These are phyloP conservation scores for Oplegnathus fasciatus DNA, from an alignment of 2,113 vertebrate species.

Conservation along the genomic window DNA sequence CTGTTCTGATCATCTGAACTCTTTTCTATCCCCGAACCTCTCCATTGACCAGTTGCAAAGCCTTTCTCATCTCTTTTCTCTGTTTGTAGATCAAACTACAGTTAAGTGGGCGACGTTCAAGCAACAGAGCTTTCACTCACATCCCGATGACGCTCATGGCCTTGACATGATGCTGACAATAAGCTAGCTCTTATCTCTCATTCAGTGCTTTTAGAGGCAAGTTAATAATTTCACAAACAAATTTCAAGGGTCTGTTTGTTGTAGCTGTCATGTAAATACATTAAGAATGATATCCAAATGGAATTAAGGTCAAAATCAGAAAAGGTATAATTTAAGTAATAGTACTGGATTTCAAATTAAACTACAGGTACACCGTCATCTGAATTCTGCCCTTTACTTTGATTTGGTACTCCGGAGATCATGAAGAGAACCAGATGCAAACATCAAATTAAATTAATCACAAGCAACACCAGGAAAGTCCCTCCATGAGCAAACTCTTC, in stretches of 20 bases:
- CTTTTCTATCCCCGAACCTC: not conserved
- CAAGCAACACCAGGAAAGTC: slow-evolving; percentile 4
- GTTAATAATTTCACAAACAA: not conserved
- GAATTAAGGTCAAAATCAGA: not conserved
- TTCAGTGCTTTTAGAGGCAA: not conserved
- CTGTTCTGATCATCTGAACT: slow-evolving; percentile 1
- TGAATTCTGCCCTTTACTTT: not conserved
- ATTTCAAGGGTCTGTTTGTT: not conserved
- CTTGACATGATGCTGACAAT: not conserved
- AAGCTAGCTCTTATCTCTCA: not conserved
- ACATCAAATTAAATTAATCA: slow-evolving; percentile 23
- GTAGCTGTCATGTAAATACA: not conserved
- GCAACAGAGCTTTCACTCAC: not conserved
- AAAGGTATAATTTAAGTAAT: not conserved
- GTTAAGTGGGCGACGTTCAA: not conserved
- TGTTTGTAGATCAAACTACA: not conserved
- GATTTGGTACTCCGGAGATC: not conserved
- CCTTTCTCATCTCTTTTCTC: not conserved
- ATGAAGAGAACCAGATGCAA: not conserved
- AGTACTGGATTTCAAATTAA: not conserved
- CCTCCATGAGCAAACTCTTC: slow-evolving; percentile 1
- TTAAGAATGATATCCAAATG: not conserved
- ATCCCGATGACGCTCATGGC: not conserved
- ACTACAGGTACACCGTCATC: not conserved
- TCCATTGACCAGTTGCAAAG: not conserved